phyloP scores from a whole-genome alignment of 2,888 invertebrate species.

The Tortrix viridana region DNA sequence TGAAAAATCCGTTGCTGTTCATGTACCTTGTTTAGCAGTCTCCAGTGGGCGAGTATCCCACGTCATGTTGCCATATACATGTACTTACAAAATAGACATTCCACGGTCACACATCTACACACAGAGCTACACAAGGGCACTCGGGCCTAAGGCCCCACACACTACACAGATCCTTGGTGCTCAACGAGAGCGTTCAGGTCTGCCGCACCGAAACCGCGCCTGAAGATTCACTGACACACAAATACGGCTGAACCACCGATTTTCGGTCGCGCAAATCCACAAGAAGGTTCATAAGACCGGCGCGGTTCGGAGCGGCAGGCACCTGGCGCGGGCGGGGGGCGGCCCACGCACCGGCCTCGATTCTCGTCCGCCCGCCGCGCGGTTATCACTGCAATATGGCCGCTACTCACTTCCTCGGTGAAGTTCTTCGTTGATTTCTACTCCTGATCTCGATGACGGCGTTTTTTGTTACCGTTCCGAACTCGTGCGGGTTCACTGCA shows the following conservation, averaged over 20 bases:
- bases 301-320: slow-evolving; percentile 85
- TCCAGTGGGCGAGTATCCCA: slow-evolving; percentile 55
- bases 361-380: slow-evolving; percentile 85
- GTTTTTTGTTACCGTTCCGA: slow-evolving; percentile 82
- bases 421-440: slow-evolving; percentile 84
- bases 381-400: slow-evolving; percentile 85
- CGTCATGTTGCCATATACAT: slow-evolving; percentile 59
- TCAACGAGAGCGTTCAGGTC: slow-evolving; percentile 54
- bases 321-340: slow-evolving; percentile 83
- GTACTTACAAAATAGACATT: slow-evolving; percentile 79
- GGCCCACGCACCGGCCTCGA: slow-evolving; percentile 85
- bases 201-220: slow-evolving; percentile 76
- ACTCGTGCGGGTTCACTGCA: slow-evolving; percentile 84
- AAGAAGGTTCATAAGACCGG: slow-evolving; percentile 84
- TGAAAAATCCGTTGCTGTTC: slow-evolving; percentile 48
- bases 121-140: slow-evolving; percentile 78
- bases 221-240: slow-evolving; percentile 75
- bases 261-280: slow-evolving; percentile 84
- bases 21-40: slow-evolving; percentile 43
- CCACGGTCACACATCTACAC: slow-evolving; percentile 79
- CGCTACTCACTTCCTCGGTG: slow-evolving; percentile 85
- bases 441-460: slow-evolving; percentile 83
- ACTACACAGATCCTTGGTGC: slow-evolving; percentile 64
- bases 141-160: slow-evolving; percentile 76
- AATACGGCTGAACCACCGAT: slow-evolving; percentile 77